These are phyloP conservation scores for Bradypodion pumilum DNA, from an alignment of 2,797 vertebrate species.

Conservation along the genomic window DNA sequence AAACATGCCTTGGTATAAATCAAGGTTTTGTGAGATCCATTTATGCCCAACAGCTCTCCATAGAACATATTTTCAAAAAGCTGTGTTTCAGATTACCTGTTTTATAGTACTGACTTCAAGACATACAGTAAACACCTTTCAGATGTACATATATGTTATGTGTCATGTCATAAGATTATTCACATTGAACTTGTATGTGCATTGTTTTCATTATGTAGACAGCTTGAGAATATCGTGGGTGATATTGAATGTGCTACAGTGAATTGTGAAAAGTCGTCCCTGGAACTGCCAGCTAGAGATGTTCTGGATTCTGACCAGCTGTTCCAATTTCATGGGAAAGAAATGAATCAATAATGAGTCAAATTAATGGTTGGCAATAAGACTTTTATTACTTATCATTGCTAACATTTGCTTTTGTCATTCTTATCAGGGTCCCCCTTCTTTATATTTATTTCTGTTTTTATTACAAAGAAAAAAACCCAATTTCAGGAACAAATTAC, in stretches of 20 bases:
- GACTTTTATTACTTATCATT: constrained; percentile 69
- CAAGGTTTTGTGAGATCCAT: not conserved
- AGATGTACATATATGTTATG: constrained; percentile 75
- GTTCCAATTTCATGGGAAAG: constrained; percentile 65
- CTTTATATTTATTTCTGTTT: constrained; percentile 50
- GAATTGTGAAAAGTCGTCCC: constrained; percentile 84
- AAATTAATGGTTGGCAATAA: constrained; percentile 80
- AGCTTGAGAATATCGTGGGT: constrained; percentile 93
- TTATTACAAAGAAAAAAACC: constrained; percentile 56
- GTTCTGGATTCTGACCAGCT: constrained; percentile 77
- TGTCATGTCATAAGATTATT: constrained; percentile 69
- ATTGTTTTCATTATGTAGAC: constrained; percentile 95
- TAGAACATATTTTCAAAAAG: constrained; percentile 14
- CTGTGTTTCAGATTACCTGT: not conserved
- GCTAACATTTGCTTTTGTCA: constrained; percentile 56
- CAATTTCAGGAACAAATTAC: constrained; percentile 75
- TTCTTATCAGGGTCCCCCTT: constrained; percentile 11
- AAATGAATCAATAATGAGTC: constrained; percentile 73
- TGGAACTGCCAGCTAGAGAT: constrained; percentile 89
- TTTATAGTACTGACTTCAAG: constrained; percentile 58
- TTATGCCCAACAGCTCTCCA: constrained; percentile 11
- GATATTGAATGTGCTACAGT: constrained; percentile 87
- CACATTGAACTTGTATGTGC: constrained; percentile 83
- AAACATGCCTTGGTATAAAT: not conserved
- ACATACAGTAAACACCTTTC: constrained; percentile 64